A percentile compares a stretch with the other conserved stretches of the same genome.
Evolutionary conservation across 2,888 invertebrate genomes (phyloP).

Genomic region (Hydroisotoma schaefferi): DNA sequence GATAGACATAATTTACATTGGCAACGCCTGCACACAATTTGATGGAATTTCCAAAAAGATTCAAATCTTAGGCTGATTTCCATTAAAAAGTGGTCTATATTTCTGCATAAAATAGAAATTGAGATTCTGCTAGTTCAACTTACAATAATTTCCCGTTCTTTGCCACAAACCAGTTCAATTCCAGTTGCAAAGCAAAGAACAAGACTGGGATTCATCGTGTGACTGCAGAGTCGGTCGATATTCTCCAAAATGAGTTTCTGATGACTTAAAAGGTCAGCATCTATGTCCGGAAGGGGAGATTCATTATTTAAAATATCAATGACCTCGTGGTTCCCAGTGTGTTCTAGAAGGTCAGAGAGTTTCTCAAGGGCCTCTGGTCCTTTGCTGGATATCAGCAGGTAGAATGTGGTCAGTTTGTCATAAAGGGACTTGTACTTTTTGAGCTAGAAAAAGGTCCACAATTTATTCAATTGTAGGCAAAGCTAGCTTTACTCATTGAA

Average conservation of each 20-base stretch:
- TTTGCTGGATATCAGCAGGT: conserved; percentile 24
- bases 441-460: too few species aligned
- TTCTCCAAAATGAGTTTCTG: conserved; percentile 22
- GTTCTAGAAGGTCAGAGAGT: conserved; percentile 19
- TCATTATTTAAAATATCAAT: conserved; percentile 9
- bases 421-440: conserved; percentile 16
- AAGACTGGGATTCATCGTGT: conserved; percentile 23
- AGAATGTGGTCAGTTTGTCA: conserved; percentile 25
- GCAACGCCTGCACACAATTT: too few species aligned
- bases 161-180: conserved; percentile 25
- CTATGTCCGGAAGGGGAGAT: conserved; percentile 2
- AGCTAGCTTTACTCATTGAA: too few species aligned
- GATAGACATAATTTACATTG: too few species aligned
- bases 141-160: conserved; percentile 30
- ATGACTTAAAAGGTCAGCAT: conserved; percentile 8
- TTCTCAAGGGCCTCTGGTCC: conserved; percentile 8
- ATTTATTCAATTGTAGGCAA: too few species aligned
- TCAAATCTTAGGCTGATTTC: too few species aligned
- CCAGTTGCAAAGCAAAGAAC: conserved; percentile 31
- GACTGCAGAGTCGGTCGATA: conserved; percentile 27
- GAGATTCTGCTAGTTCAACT: too few species aligned
- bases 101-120: too few species aligned
- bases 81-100: too few species aligned
- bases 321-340: conserved; percentile 22
- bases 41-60: too few species aligned